These are phyloP conservation scores for Bhutanitis thaidina DNA, from an alignment of 2,888 invertebrate genomes.

Conservation along the genomic window DNA sequence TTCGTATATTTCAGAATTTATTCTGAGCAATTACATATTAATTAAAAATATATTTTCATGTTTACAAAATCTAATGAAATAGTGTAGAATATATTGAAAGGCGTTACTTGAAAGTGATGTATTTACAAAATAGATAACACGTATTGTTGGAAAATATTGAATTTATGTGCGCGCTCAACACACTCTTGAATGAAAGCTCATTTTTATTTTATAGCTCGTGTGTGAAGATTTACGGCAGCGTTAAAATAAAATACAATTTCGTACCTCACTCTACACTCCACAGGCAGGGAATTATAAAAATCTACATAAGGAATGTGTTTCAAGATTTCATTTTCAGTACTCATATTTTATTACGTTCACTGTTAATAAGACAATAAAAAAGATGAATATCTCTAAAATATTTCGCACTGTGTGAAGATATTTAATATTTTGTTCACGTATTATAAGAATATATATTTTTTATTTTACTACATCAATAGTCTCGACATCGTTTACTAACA, in stretches of 20 bases:
- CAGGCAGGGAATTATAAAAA: constrained; percentile 62
- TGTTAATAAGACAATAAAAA: constrained; percentile 40
- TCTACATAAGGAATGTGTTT: constrained; percentile 48
- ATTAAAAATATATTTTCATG: no score
- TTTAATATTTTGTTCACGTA: no score
- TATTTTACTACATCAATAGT: no score
- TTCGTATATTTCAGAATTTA: no score
- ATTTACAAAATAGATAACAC: constrained; percentile 17
- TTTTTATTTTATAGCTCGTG: constrained; percentile 55
- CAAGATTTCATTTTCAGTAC: constrained; percentile 47
- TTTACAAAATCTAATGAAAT: no score
- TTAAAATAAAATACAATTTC: constrained; percentile 75
- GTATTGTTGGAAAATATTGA: constrained; percentile 46
- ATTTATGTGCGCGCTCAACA: constrained; percentile 50
- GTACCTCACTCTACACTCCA: constrained; percentile 46
- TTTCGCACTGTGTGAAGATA: background rate
- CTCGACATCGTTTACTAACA: no score
- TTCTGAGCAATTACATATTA: no score
- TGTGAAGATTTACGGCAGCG: constrained; percentile 64
- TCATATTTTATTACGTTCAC: constrained; percentile 51
- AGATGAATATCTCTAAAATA: background rate
- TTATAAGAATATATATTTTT: no score
- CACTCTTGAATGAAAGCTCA: constrained; percentile 48
- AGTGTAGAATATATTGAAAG: no score
- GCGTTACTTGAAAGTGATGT: constrained; percentile 3